Conservation (phyloP, 2,888 invertebrate species). For the Drosophila eohydei region DNA sequence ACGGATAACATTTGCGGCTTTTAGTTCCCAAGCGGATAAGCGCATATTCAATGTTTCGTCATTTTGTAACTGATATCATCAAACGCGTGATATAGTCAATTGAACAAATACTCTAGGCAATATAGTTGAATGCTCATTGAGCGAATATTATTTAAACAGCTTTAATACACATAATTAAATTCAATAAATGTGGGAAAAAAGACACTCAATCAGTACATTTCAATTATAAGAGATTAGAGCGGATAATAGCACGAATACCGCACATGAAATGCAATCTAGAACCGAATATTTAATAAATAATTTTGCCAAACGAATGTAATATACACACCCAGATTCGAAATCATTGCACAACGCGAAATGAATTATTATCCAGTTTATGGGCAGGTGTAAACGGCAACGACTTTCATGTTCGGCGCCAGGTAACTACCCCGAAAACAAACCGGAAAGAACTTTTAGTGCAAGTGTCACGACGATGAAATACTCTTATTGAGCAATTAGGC, state of each 20-base stretch:
- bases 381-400: slow-evolving; percentile 21
- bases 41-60: not conserved
- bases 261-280: slow-evolving; percentile 30
- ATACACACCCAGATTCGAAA: slow-evolving; percentile 14
- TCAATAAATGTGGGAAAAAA: slow-evolving; percentile 16
- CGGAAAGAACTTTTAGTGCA: not conserved
- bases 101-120: slow-evolving; percentile 3
- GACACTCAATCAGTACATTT: slow-evolving; percentile 9
- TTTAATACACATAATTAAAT: slow-evolving; percentile 18
- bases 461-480: not conserved
- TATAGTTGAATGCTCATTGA: not conserved
- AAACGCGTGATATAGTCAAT: slow-evolving; percentile 1
- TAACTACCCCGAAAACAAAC: slow-evolving; percentile 13
- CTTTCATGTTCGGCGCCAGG: slow-evolving; percentile 12
- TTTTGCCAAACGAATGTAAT: slow-evolving; percentile 22
- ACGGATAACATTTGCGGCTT: not conserved
- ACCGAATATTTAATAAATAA: slow-evolving; percentile 20
- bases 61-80: slow-evolving; percentile 16
- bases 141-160: slow-evolving; percentile 2
- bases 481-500: not conserved
- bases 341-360: slow-evolving; percentile 39
- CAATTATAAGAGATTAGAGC: slow-evolving; percentile 14
- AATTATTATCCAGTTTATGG: slow-evolving; percentile 50
- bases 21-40: not conserved
- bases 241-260: slow-evolving; percentile 4